A percentile compares a stretch with the other conserved stretches of the same genome.
phyloP scores from a whole-genome alignment of 2,797 vertebrate genomes.

The Danio kyathit region DNA sequence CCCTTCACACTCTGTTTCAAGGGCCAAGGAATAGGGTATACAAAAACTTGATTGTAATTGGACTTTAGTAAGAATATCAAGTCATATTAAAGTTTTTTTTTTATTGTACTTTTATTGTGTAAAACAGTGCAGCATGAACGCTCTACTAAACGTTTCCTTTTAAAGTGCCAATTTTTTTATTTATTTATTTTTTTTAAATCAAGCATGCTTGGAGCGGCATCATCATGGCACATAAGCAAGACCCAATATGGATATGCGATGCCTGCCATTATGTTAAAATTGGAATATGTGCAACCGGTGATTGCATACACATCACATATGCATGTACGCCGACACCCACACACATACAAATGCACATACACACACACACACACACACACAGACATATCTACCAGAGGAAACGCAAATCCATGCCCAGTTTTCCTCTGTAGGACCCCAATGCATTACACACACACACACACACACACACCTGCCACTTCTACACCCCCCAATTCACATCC shows the following conservation, averaged over 20 bases:
- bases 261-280: background rate
- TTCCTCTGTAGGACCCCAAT: slow-evolving; percentile 38
- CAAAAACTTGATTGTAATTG: too few relatives aligned
- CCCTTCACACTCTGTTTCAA: too few relatives aligned
- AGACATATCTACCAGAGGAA: slow-evolving; percentile 33
- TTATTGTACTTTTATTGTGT: background rate
- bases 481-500: slow-evolving; percentile 67
- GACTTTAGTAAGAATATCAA: background rate
- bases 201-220: background rate
- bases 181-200: background rate
- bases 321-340: slow-evolving; percentile 48
- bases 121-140: background rate
- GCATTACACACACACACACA: slow-evolving; percentile 19
- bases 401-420: slow-evolving; percentile 62
- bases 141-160: background rate
- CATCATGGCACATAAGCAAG: background rate
- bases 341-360: slow-evolving; percentile 52
- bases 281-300: background rate
- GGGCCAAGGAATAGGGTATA: too few relatives aligned
- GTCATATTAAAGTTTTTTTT: background rate
- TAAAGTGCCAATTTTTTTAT: background rate
- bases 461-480: slow-evolving; percentile 36
- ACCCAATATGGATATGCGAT: background rate
- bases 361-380: too few relatives aligned
- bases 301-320: background rate